These are phyloP conservation scores for Enteromius paludinosus DNA, from an alignment of 2,797 vertebrate species.

Conservation along the genomic window DNA sequence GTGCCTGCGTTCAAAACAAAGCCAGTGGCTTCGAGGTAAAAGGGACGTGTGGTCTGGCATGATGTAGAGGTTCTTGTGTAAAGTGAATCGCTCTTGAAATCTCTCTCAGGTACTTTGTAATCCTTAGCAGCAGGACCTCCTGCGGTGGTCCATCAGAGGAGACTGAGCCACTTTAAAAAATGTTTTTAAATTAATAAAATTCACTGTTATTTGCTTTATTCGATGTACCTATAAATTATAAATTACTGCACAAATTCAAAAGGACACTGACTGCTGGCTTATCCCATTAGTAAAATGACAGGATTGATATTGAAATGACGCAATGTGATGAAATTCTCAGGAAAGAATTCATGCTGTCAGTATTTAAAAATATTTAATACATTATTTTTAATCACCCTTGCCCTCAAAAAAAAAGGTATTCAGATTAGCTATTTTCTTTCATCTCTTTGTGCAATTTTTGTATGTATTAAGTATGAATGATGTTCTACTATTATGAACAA, in stretches of 20 bases:
- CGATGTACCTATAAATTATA: neutral
- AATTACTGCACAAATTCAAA: neutral
- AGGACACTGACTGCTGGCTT: neutral
- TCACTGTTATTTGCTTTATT: neutral
- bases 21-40: conserved; percentile 24
- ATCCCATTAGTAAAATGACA: neutral
- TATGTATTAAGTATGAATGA: no score
- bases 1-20: conserved; percentile 37
- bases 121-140: neutral
- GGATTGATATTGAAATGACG: neutral
- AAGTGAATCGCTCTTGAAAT: neutral
- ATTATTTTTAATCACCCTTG: neutral
- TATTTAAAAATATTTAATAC: neutral
- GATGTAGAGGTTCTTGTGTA: conserved; percentile 25
- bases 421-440: neutral
- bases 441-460: neutral
- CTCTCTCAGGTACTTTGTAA: conserved; percentile 4
- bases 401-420: neutral
- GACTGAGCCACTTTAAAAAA: neutral
- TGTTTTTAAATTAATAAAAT: neutral
- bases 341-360: neutral
- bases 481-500: no score
- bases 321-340: neutral
- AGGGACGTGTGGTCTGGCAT: conserved; percentile 25
- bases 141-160: neutral